phyloP scores from a whole-genome alignment of 1,140 invertebrate genomes.

The Panagrolaimus sp. region DNA sequence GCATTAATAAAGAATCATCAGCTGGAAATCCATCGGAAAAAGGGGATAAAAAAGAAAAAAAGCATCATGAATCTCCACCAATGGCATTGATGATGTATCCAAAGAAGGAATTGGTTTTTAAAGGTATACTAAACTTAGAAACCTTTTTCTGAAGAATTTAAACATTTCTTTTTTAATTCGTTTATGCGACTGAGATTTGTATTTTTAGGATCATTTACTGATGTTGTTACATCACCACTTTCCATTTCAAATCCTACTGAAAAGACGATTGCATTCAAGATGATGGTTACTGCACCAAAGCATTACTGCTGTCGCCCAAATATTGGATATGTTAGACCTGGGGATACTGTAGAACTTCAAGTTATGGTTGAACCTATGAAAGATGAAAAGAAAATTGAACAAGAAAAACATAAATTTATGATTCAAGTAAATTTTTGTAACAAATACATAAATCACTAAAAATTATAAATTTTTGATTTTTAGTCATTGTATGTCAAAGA shows the following conservation, averaged over 20 bases:
- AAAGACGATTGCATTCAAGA: conserved; percentile 3
- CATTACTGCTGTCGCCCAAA: conserved; percentile 13
- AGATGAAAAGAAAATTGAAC: conserved; percentile 13
- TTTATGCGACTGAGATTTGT: too few relatives aligned
- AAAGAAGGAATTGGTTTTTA: not conserved
- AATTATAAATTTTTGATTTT: too few relatives aligned
- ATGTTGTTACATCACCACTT: not conserved
- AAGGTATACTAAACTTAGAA: not conserved
- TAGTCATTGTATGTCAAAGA: too few relatives aligned
- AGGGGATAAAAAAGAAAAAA: conserved; percentile 1
- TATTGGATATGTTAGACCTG: not conserved
- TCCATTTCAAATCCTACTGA: not conserved
- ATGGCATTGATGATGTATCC: not conserved
- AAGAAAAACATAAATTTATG: conserved; percentile 8
- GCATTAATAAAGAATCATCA: too few relatives aligned
- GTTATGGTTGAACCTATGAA: conserved; percentile 7
- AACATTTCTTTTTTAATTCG: too few relatives aligned
- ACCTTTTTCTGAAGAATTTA: not conserved
- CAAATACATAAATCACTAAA: not conserved
- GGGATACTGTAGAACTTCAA: conserved; percentile 6
- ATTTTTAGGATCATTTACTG: not conserved
- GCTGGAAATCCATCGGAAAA: too few relatives aligned
- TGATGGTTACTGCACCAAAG: conserved; percentile 9
- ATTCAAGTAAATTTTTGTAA: not conserved
- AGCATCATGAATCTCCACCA: not conserved